Percentiles rank a stretch among this genome's conserved stretches.
phyloP scores from a whole-genome alignment of 2,113 vertebrate genomes.

The Bos javanicus region DNA sequence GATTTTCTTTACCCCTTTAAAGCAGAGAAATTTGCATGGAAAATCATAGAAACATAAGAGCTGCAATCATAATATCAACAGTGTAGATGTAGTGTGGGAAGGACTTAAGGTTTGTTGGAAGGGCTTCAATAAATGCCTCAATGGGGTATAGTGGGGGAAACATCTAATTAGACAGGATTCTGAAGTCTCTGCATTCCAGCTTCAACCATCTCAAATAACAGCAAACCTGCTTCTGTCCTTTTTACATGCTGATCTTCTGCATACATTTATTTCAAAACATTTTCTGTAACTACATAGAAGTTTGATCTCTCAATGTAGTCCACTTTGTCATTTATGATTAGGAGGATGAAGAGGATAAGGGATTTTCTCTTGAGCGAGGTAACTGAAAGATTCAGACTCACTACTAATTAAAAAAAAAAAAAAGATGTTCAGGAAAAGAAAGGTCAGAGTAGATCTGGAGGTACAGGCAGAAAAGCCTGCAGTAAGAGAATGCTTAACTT shows the following conservation, averaged over 20 bases:
- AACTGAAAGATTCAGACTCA: not conserved
- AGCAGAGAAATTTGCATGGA: not conserved
- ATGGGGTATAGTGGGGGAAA: not conserved
- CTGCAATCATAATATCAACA: not conserved
- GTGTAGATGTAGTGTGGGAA: not conserved
- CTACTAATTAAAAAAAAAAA: not conserved
- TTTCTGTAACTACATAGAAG: constrained; percentile 9
- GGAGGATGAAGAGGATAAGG: not conserved
- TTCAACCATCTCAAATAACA: not conserved
- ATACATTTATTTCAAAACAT: not conserved
- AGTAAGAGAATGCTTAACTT: not conserved
- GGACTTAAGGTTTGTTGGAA: not conserved
- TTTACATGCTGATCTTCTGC: not conserved
- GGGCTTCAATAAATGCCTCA: not conserved
- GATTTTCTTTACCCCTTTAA: not conserved
- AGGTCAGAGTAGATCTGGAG: not conserved
- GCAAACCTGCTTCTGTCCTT: not conserved
- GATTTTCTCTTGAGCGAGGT: not conserved
- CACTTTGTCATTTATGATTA: not conserved
- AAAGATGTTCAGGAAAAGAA: not conserved
- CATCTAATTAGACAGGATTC: not conserved
- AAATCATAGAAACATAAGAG: not conserved
- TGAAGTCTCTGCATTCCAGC: not conserved
- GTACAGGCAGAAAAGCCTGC: not conserved
- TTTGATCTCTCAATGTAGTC: not conserved